phyloP scores from a whole-genome alignment of 2,888 invertebrate genomes.

The Tethea ocularis region DNA sequence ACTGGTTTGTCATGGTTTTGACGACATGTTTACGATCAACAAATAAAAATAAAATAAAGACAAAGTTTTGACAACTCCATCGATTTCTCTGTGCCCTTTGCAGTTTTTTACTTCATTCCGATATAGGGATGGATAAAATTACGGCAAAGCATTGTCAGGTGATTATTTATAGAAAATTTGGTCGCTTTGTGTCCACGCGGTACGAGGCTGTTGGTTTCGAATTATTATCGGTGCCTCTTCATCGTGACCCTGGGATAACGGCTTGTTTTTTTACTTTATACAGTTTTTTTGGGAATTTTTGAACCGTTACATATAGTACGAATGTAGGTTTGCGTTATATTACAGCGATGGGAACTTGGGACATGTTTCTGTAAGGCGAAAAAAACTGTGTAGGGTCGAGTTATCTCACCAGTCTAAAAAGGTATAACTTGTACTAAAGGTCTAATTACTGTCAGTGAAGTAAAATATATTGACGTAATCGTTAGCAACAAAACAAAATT shows the following conservation, averaged over 20 bases:
- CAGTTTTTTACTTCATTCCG: slow-evolving; percentile 76
- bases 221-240: slow-evolving; percentile 57
- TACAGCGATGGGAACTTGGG: not conserved
- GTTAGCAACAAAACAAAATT: too few relatives aligned
- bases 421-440: too few relatives aligned
- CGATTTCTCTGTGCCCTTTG: slow-evolving; percentile 46
- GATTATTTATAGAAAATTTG: slow-evolving; percentile 83
- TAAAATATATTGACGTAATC: too few relatives aligned
- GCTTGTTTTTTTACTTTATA: slow-evolving; percentile 42
- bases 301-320: slow-evolving; percentile 55
- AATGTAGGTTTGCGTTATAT: not conserved
- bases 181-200: slow-evolving; percentile 71
- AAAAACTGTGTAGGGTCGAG: too few relatives aligned
- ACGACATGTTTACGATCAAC: not conserved
- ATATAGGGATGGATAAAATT: slow-evolving; percentile 80
- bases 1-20: slow-evolving; percentile 9
- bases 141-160: slow-evolving; percentile 74
- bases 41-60: slow-evolving; percentile 20
- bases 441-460: too few relatives aligned
- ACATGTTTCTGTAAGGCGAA: not conserved
- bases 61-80: slow-evolving; percentile 49
- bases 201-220: slow-evolving; percentile 52
- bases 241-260: slow-evolving; percentile 59
- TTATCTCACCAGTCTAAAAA: too few relatives aligned
- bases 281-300: slow-evolving; percentile 37